Percentiles rank a stretch among this genome's conserved stretches.
Conservation (phyloP, 2,797 vertebrate species). For the Kryptolebias ocellatus region DNA sequence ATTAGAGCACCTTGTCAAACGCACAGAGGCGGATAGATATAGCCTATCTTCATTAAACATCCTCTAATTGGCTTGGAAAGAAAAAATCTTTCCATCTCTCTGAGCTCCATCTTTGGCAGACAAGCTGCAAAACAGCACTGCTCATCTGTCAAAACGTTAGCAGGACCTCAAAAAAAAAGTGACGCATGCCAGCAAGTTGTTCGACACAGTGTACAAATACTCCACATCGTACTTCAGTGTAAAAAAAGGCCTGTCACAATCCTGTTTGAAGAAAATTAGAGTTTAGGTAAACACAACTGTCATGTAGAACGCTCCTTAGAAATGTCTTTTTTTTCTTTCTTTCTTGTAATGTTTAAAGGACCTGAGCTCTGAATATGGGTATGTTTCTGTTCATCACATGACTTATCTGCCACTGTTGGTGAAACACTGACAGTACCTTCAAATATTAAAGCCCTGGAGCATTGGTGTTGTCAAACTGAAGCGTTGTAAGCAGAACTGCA, state of each 20-base stretch:
- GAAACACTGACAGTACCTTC: slow-evolving; percentile 62
- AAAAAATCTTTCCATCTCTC: slow-evolving; percentile 71
- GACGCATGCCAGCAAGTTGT: slow-evolving; percentile 67
- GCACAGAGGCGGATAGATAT: slow-evolving; percentile 50
- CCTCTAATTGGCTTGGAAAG: slow-evolving; percentile 78
- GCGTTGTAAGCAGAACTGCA: slow-evolving; percentile 47
- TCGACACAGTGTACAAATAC: slow-evolving; percentile 75
- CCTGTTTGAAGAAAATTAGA: slow-evolving; percentile 64
- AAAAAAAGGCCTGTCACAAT: slow-evolving; percentile 64
- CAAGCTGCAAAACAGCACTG: slow-evolving; percentile 47
- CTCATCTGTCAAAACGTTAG: slow-evolving; percentile 79
- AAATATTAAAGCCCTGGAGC: slow-evolving; percentile 64
- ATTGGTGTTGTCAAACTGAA: slow-evolving; percentile 70
- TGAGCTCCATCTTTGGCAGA: slow-evolving; percentile 57
- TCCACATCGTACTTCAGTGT: slow-evolving; percentile 59
- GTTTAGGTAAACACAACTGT: slow-evolving; percentile 73
- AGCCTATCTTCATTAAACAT: slow-evolving; percentile 73
- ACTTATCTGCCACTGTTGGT: slow-evolving; percentile 50
- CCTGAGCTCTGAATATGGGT: slow-evolving; percentile 49
- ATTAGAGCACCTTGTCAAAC: slow-evolving; percentile 61
- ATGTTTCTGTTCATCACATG: slow-evolving; percentile 60
- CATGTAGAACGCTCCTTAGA: slow-evolving; percentile 49
- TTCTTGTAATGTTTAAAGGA: slow-evolving; percentile 58
- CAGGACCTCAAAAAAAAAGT: slow-evolving; percentile 65
- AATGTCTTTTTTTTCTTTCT: slow-evolving; percentile 37